Conservation (phyloP, 2,888 invertebrate species). For the Dioctria linearis region DNA sequence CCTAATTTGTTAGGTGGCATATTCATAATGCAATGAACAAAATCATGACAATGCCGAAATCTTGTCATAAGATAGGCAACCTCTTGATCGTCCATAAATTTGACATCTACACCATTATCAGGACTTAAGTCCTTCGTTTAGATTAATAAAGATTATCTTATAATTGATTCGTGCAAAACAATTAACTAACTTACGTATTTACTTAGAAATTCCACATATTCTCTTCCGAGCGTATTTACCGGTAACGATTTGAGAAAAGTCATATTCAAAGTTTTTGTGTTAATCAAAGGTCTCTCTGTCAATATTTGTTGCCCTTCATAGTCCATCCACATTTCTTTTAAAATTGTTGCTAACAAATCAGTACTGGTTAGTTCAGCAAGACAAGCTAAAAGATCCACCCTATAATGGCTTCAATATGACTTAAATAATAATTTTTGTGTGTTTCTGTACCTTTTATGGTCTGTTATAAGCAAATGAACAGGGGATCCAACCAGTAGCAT, state of each 20-base stretch:
- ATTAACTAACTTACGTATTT: conserved; percentile 71
- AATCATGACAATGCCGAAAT: conserved; percentile 93
- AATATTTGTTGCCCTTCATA: conserved; percentile 82
- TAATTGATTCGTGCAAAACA: not conserved
- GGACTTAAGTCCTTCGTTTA: conserved; percentile 79
- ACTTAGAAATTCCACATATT: conserved; percentile 83
- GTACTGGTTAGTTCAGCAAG: conserved; percentile 87
- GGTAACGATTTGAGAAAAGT: conserved; percentile 79
- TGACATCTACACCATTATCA: conserved; percentile 86
- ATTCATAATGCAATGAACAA: conserved; percentile 87
- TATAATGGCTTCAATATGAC: conserved; percentile 67
- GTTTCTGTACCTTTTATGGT: not conserved
- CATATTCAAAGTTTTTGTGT: conserved; percentile 74
- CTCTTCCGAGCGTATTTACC: conserved; percentile 83
- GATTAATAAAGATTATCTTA: not conserved
- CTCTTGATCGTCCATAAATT: conserved; percentile 88
- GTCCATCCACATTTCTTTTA: conserved; percentile 79
- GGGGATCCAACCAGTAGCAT: conserved; percentile 38
- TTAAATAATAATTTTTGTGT: not conserved
- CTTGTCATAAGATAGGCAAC: conserved; percentile 94
- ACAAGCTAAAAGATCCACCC: conserved; percentile 90
- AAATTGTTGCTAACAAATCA: conserved; percentile 78
- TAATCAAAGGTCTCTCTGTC: conserved; percentile 75
- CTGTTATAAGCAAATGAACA: conserved; percentile 26
- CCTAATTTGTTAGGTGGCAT: conserved; percentile 92